Base-by-base conservation (phyloP, 2,888 invertebrate genomes). In the Drosophila recens region DNA sequence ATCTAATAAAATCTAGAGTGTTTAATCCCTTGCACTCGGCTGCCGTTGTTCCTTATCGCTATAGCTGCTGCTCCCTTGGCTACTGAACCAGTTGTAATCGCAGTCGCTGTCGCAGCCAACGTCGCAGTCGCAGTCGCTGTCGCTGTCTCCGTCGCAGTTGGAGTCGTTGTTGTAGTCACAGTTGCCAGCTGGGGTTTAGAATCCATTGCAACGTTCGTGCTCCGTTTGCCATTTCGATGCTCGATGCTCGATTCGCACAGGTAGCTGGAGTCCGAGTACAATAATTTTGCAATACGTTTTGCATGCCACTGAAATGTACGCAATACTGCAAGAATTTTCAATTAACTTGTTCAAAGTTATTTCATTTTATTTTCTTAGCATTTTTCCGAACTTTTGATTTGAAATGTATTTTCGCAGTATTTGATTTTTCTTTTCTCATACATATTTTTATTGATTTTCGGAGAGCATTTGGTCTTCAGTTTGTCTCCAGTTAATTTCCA, bases 1-100 rank as follows among this genome's bases (percentile, higher is more conserved):
- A 87, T 87, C 89, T 89, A 87, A 89, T 87, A 87, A 85, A 84
- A 85, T 85, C 87, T 85, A 58, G 72, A 85, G 89, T 89, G 87
- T 87, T 87, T 89, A 85, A 85, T 85, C 87, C 82, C 67, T 87
- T 78, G 86, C 82, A 87, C 87, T 89, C 75, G 72, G 56, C 72
- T 87, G 77, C 63, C 76, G 58, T 72, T 77, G 57, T 61, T 66
- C 62, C 68, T 80, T 71, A 45, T 61, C 67, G 23, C 3, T 62
- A 57, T 27, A 43, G 49, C 56, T 65, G 58, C 68, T 61, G 13
- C 62, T 49, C 46, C 36, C 58, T 63, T 58, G n/a, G 43, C 67
- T 49, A 51, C 57, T 53, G 27, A 57, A 23, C 49, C 58, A 63
- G 42, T 40, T 49, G 49, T 33, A 62, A 54, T 56, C 53, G 48